A percentile compares a stretch with the other conserved stretches of the same genome.
These are phyloP conservation scores for Euzophera pinguis DNA, from an alignment of 2,888 invertebrate species.

Conservation along the genomic window DNA sequence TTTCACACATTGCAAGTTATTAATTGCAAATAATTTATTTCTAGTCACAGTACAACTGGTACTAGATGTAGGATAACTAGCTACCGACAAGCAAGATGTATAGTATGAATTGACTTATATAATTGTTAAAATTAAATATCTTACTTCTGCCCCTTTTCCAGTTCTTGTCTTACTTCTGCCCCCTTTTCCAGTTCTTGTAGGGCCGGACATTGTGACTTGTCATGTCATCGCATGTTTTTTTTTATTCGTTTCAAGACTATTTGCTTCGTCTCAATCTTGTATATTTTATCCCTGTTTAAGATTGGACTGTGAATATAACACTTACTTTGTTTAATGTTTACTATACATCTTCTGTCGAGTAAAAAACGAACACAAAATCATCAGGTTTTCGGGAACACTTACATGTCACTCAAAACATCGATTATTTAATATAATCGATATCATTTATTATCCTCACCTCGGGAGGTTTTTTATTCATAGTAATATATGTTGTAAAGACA, in stretches of 20 bases:
- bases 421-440: slow-evolving; percentile 14
- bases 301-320: no score
- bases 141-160: background rate
- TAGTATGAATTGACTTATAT: slow-evolving; percentile 10
- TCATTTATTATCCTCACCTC: slow-evolving; percentile 25
- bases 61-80: slow-evolving; percentile 44
- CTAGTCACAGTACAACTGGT: slow-evolving; percentile 70
- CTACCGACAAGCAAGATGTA: slow-evolving; percentile 14
- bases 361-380: slow-evolving; percentile 11
- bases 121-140: background rate
- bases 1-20: slow-evolving; percentile 22
- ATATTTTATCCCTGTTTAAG: background rate
- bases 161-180: background rate
- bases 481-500: slow-evolving; percentile 41
- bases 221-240: no score
- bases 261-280: background rate
- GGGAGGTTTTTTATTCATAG: slow-evolving; percentile 32
- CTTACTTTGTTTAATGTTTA: background rate
- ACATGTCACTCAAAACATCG: slow-evolving; percentile 19
- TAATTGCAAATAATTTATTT: slow-evolving; percentile 38
- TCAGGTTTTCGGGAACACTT: slow-evolving; percentile 25
- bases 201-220: no score
- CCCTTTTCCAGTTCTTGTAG: background rate
- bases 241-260: no score
- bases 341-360: background rate